Base-by-base conservation (phyloP, 2,113 vertebrate species). In the Proterorhinus semilunaris region DNA sequence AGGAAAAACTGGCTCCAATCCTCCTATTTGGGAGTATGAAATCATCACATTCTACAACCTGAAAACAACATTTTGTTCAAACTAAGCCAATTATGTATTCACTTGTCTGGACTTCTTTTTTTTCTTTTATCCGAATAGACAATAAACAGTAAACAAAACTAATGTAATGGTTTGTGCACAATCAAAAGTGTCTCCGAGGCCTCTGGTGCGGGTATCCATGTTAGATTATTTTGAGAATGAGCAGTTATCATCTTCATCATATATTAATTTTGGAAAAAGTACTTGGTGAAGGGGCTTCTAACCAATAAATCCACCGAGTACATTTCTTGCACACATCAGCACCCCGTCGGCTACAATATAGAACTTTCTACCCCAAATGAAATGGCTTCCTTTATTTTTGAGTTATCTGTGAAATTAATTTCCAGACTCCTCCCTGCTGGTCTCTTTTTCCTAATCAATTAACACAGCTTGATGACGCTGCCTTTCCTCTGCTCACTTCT, bases 401-500 rank as follows among this genome's bases (percentile, higher is more conserved):
- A 63, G 21, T 76, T 76, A 65, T 48, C 49, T 75, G 63, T 84
- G 66, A 8, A 45, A 64, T 79, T 78, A 76, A 75, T 83, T 82
- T 84, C 72, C 10, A 42, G 62, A 75, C 65, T 48, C 79, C 68
- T 89, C 75, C 80, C 84, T 83, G 70, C 73, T 80, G 59, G 80
- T 69, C 66, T 87, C 79, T 21, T 78, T 76, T 65, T 78, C 64
- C 76, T 66, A 72, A 80, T 89, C 83, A 62, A 79, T 83, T 86
- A 87, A 87, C 83, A 84, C 84, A 85, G 79, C 86, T 88, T 90
- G 85, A 87, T 90, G 85, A 89, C 80, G 79, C 86, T 90, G 84
- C 81, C 84, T 87, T 76, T 85, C 86, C 87, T 91, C 83, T 86
- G 76, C 86, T 92, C 84, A 89, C 86, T 71, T 88, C 65, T 70